A percentile compares a stretch with the other conserved stretches of the same genome.
Evolutionary conservation across 2,888 invertebrate genomes (phyloP).

Genomic region (Dione vanillae): DNA sequence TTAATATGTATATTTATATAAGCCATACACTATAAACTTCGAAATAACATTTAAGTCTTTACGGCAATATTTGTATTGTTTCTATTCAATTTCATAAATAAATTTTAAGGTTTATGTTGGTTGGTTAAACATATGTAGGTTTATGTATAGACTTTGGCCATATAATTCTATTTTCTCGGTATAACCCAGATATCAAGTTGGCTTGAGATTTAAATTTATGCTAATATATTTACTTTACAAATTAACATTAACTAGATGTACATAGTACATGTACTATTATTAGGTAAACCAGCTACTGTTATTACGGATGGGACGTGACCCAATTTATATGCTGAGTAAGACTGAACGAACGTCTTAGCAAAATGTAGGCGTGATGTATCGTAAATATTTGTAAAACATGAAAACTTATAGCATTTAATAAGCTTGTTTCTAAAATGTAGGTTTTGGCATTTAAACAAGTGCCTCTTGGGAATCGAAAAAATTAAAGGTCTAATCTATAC

Average conservation of each 20-base stretch:
- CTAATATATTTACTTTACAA: background rate
- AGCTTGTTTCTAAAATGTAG: no score
- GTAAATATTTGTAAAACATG: background rate
- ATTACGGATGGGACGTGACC: constrained; percentile 31
- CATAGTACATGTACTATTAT: background rate
- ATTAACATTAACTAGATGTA: background rate
- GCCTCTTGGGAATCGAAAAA: no score
- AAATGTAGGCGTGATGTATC: background rate
- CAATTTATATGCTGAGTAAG: constrained; percentile 36
- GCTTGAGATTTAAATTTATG: background rate
- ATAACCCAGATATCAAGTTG: background rate
- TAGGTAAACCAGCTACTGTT: constrained; percentile 8
- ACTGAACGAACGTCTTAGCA: constrained; percentile 19
- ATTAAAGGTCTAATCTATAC: background rate
- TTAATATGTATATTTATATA: no score
- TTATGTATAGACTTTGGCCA: no score
- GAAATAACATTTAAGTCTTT: no score
- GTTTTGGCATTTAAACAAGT: no score
- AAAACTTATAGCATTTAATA: background rate
- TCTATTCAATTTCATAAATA: no score
- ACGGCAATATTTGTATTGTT: no score
- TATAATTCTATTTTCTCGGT: background rate
- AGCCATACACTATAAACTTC: no score
- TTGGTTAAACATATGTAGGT: no score
- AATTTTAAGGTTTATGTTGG: no score